phyloP scores from a whole-genome alignment of 1,140 invertebrate species.

The Cydia amplana region DNA sequence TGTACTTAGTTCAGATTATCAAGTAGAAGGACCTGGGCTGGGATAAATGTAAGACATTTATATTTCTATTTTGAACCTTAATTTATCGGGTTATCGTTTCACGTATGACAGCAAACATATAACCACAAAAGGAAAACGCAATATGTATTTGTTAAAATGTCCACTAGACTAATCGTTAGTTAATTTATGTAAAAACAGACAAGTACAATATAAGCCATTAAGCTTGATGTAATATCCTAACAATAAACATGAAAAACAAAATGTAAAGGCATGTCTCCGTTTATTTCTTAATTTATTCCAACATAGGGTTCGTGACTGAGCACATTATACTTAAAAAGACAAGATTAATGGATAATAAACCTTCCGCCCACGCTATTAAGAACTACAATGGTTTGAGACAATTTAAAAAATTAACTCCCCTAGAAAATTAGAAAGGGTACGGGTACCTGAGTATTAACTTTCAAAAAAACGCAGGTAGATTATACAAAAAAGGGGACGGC shows the following conservation, averaged over 20 bases:
- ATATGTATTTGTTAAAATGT: neutral
- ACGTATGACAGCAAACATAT: neutral
- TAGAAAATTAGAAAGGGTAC: constrained; percentile 23
- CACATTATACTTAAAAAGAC: constrained; percentile 12
- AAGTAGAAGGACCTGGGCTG: too few relatives aligned
- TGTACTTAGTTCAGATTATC: too few relatives aligned
- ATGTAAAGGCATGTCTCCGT: constrained; percentile 7
- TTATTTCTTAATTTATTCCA: constrained; percentile 23
- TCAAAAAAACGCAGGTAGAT: constrained; percentile 30
- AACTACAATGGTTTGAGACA: neutral
- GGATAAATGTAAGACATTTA: too few relatives aligned
- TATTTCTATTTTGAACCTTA: neutral
- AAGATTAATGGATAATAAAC: neutral
- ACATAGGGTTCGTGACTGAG: constrained; percentile 12
- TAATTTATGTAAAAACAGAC: neutral
- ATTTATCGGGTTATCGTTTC: neutral
- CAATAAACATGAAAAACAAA: constrained; percentile 5
- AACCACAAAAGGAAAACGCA: neutral
- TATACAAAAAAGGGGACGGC: constrained; percentile 27
- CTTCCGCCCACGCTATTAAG: neutral
- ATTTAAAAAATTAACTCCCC: neutral
- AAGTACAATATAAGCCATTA: neutral
- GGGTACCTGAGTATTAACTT: constrained; percentile 6
- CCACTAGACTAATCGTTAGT: neutral
- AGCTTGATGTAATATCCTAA: neutral